These are phyloP conservation scores for Sphaerophoria rueppellii DNA, from an alignment of 2,888 invertebrate genomes.

Conservation along the genomic window DNA sequence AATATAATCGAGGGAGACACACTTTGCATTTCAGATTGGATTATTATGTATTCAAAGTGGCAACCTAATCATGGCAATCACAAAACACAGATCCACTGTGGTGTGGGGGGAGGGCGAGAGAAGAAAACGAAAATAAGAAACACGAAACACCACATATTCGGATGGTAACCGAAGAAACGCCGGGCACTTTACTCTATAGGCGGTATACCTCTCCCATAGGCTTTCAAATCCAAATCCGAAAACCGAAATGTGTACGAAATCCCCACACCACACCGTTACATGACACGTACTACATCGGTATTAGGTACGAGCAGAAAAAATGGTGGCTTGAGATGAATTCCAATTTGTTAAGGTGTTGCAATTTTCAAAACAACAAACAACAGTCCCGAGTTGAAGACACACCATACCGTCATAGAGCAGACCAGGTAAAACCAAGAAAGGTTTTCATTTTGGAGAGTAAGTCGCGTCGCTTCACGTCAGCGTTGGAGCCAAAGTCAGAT, in stretches of 20 bases:
- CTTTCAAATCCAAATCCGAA: slow-evolving; percentile 29
- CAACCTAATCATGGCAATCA: slow-evolving; percentile 71
- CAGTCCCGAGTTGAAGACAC: slow-evolving; percentile 16
- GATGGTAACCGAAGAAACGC: not conserved
- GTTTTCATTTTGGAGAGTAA: not conserved
- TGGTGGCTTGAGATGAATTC: slow-evolving; percentile 61
- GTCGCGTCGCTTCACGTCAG: not conserved
- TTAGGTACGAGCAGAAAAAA: slow-evolving; percentile 17
- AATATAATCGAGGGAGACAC: slow-evolving; percentile 70
- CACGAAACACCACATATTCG: slow-evolving; percentile 20
- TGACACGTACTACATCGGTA: slow-evolving; percentile 25
- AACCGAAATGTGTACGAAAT: slow-evolving; percentile 23
- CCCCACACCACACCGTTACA: slow-evolving; percentile 31
- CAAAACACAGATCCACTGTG: slow-evolving; percentile 34
- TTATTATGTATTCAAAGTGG: slow-evolving; percentile 72
- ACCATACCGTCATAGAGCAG: not conserved
- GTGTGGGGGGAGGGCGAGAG: slow-evolving; percentile 26
- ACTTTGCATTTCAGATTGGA: slow-evolving; percentile 73
- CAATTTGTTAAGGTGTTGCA: slow-evolving; percentile 64
- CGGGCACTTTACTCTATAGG: not conserved
- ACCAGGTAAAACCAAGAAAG: not conserved
- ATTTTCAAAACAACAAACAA: slow-evolving; percentile 52
- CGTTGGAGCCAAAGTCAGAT: not conserved
- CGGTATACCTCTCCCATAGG: slow-evolving; percentile 1
- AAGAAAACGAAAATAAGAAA: slow-evolving; percentile 37